phyloP scores from a whole-genome alignment of 1,140 invertebrate genomes.

The Drosophila tsacasi region DNA sequence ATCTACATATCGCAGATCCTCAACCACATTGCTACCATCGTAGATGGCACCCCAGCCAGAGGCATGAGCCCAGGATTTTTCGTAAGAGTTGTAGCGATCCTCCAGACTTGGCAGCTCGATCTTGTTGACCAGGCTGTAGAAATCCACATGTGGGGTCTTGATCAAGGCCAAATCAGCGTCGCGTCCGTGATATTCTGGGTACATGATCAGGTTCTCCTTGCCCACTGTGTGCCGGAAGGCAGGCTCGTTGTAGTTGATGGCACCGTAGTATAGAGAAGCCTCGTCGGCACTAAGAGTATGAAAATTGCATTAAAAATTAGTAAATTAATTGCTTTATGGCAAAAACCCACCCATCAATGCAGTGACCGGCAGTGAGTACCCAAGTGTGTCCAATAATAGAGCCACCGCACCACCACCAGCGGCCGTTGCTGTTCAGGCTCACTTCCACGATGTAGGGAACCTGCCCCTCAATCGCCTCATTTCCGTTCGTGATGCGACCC shows the following conservation, averaged over 20 bases:
- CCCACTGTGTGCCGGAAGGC: conserved; percentile 46
- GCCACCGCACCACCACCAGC: conserved; percentile 87
- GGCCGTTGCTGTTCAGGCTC: conserved; percentile 68
- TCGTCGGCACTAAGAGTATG: conserved; percentile 22
- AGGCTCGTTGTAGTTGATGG: conserved; percentile 59
- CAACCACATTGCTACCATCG: conserved; percentile 53
- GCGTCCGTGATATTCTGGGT: conserved; percentile 21
- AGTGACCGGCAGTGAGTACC: conserved; percentile 88
- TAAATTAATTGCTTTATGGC: neutral
- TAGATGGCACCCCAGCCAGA: conserved; percentile 61
- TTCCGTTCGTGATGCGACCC: conserved; percentile 77
- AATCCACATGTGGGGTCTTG: conserved; percentile 53
- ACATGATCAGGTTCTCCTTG: conserved; percentile 40
- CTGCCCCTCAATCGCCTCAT: conserved; percentile 80
- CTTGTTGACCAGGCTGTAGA: conserved; percentile 55
- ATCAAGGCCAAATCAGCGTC: conserved; percentile 54
- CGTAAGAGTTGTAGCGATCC: conserved; percentile 52
- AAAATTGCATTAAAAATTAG: neutral
- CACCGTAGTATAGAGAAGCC: conserved; percentile 68
- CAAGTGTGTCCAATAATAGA: conserved; percentile 86
- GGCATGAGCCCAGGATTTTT: conserved; percentile 44
- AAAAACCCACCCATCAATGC: conserved; percentile 50
- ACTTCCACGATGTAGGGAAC: conserved; percentile 86
- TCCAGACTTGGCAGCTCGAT: conserved; percentile 59
- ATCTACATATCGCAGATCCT: conserved; percentile 35